A percentile compares a stretch with the other conserved stretches of the same genome.
phyloP scores from a whole-genome alignment of 1,140 invertebrate genomes.

The Apis cerana region DNA sequence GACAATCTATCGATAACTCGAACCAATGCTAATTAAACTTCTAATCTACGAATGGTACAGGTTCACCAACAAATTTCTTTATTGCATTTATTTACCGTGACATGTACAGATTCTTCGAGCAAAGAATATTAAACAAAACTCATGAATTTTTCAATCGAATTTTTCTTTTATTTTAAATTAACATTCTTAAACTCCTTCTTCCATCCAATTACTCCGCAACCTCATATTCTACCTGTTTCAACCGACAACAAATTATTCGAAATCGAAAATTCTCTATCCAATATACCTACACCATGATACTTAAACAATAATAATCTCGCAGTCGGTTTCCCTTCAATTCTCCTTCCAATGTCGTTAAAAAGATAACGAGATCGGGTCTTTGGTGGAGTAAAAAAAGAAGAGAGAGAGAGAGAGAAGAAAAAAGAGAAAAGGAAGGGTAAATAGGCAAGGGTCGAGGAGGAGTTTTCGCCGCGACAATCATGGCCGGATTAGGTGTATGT shows the following conservation, averaged over 20 bases:
- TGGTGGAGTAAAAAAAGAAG: conserved; percentile 1
- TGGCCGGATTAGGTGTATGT: conserved; percentile 75
- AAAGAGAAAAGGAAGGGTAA: not conserved
- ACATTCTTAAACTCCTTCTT: no score
- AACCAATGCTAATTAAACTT: no score
- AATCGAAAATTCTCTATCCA: not conserved
- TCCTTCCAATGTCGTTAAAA: conserved; percentile 46
- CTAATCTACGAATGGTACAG: no score
- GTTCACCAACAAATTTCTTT: no score
- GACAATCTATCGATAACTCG: no score
- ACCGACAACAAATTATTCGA: no score
- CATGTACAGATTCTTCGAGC: no score
- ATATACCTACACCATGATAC: not conserved
- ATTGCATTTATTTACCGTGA: no score
- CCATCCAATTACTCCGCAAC: not conserved
- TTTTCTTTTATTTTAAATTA: no score
- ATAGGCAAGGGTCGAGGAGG: conserved; percentile 51
- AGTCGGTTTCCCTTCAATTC: conserved; percentile 1
- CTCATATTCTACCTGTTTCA: not conserved
- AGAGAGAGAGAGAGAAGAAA: conserved; percentile 29
- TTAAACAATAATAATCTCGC: conserved; percentile 15
- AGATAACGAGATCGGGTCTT: conserved; percentile 25
- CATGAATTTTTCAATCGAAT: no score
- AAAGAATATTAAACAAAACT: no score
- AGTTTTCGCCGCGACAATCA: conserved; percentile 73